Evolutionary conservation across 2,888 invertebrate genomes (phyloP).

Genomic region (Tholera decimalis): DNA sequence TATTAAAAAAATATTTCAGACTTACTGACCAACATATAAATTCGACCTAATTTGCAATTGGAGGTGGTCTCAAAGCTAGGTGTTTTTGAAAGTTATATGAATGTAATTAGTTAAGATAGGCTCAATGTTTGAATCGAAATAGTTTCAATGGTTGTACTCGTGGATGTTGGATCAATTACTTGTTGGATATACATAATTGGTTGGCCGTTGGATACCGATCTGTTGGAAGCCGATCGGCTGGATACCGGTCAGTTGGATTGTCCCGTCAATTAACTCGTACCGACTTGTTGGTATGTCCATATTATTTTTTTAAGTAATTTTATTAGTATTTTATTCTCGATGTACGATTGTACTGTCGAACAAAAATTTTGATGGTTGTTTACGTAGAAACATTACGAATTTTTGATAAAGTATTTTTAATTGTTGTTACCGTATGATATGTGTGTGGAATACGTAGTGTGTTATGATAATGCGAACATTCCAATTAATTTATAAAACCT

Average conservation of each 20-base stretch:
- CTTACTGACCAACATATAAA: constrained; percentile 16
- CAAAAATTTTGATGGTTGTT: constrained; percentile 75
- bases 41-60: constrained; percentile 16
- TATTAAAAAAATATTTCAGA: constrained; percentile 8
- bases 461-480: constrained; percentile 81
- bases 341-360: constrained; percentile 68
- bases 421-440: constrained; percentile 86
- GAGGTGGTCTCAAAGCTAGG: constrained; percentile 70
- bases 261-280: constrained; percentile 86
- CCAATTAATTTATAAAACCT: constrained; percentile 77
- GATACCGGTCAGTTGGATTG: constrained; percentile 75
- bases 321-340: constrained; percentile 76
- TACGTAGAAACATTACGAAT: constrained; percentile 73
- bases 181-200: constrained; percentile 69
- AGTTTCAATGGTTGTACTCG: constrained; percentile 78
- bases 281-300: constrained; percentile 84
- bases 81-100: constrained; percentile 76
- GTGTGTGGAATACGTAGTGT: constrained; percentile 76
- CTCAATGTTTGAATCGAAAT: constrained; percentile 78
- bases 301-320: constrained; percentile 86
- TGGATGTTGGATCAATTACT: constrained; percentile 72
- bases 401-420: constrained; percentile 81
- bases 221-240: constrained; percentile 72
- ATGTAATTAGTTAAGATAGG: constrained; percentile 74
- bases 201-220: constrained; percentile 70